Evolutionary conservation across 2,797 vertebrate species (phyloP), one percentile per base, ranked within the genome.

Genomic region (Pangasius sanitwongsei): DNA sequence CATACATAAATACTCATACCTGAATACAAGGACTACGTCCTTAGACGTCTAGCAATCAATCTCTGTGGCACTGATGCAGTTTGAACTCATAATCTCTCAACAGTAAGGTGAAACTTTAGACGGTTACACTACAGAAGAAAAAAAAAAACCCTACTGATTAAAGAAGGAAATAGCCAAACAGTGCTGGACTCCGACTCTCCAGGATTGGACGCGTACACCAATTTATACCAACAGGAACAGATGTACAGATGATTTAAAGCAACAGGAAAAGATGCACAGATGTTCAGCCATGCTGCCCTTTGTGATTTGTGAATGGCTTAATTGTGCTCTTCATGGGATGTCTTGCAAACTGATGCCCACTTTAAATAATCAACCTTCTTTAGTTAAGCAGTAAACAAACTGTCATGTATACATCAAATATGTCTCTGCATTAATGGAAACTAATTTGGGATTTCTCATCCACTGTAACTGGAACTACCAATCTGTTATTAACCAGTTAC

Each of bases 161-260:
- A 44, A 63, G 25, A 44, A 63, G 37, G 34, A 83, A 61, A 83
- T 63, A 83, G 6, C 57, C 20, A 15, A 83, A 83, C 57, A 28
- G 13, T 44, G 6, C 13, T 63, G 12, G 31, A 41, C 23, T 63
- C 15, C 0, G 1, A 57, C 31, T 81, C 18, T 59, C 23, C 25
- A 63, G 57, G 23, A 61, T 15, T 83, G 23, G 23, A 83, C 44
- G 2, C 28, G 23, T 28, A 41, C 2, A 61, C 44, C n/a, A 7
- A 48, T 83, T 28, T 65, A 83, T 65, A 83, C 59, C 59, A 65
- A 65, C 82, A 63, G 61, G 82, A 83, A 83, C n/a, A 48, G 59
- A 65, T 18, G 59, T 15, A 0, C 53, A 81, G 53, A 81, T 44
- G 41, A 83, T 83, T 28, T 65, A 83, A 83, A 83, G 81, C 59